Base-by-base conservation (phyloP, 2,888 invertebrate species). In the Clistopyga incitator region DNA sequence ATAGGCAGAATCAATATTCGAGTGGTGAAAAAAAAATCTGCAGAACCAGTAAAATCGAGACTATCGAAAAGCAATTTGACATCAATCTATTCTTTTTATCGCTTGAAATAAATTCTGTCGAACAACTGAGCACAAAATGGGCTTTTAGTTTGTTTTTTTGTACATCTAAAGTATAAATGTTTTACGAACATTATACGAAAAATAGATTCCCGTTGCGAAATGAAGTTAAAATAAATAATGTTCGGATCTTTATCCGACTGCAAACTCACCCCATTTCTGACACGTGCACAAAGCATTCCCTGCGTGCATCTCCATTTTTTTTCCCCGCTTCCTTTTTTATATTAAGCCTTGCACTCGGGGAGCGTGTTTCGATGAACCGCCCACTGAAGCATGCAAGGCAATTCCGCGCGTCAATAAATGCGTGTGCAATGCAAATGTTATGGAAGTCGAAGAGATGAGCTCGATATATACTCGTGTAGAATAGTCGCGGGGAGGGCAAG, bases 381-480 rank as follows among this genome's bases (percentile, higher is more conserved):
- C 64, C 75, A 64, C 38, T 52, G 75, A 75, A 64, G 75, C 75
- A 50, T 65, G 75, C 75, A 50, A 64, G 64, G 75, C 75, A 75
- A 75, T 75, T 64, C 75, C 52, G 75, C 50, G 64, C 64, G 52
- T 75, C 75, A 52, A 75, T 75, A 75, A 75, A 64, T 64, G 75
- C 75, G 64, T 64, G 75, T 75, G 75, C 75, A 52, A 75, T 34
- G 64, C 75, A 75, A 75, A 75, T 64, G 75, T 74, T 74, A 74
- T 74, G 74, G 74, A 25, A 23, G 47, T 65, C 64, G 64, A 20
- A 47, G 75, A 75, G 64, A 65, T 65, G 64, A 75, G 52, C 38
- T 34, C 20, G 52, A 75, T 75, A 52, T 34, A 64, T 47, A 59
- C 15, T 20, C 34, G 47, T 45, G 47, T 25, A 56, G 56, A 74